Percentiles rank a stretch among this genome's conserved stretches.
phyloP scores from a whole-genome alignment of 2,888 invertebrate genomes.

The Antitype chi region DNA sequence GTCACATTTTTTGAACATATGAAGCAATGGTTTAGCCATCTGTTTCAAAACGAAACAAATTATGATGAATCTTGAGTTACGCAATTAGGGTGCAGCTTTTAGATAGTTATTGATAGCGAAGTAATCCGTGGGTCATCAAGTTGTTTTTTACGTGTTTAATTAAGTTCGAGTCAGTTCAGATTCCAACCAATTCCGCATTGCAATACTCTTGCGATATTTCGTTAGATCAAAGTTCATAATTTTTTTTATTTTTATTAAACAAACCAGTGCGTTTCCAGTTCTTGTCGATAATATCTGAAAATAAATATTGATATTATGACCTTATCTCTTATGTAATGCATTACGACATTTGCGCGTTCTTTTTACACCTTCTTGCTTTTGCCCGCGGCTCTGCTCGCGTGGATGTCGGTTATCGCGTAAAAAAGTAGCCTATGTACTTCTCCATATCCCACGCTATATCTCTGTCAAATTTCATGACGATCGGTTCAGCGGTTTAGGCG shows the following conservation, averaged over 20 bases:
- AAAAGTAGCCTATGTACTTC: too few relatives aligned
- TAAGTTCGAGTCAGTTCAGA: background rate
- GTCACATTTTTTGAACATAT: too few relatives aligned
- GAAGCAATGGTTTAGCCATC: too few relatives aligned
- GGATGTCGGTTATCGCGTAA: too few relatives aligned
- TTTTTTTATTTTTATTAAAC: background rate
- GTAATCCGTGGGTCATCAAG: too few relatives aligned
- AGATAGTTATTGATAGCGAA: background rate
- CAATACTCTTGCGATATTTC: slow-evolving; percentile 2
- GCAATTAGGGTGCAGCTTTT: too few relatives aligned
- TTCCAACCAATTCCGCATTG: slow-evolving; percentile 6
- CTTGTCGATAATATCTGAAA: slow-evolving; percentile 25
- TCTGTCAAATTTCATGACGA: too few relatives aligned
- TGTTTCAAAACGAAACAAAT: too few relatives aligned
- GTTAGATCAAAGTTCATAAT: slow-evolving; percentile 32
- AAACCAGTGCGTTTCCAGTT: background rate
- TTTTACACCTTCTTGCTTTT: background rate
- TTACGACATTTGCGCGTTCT: background rate
- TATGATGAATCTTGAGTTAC: too few relatives aligned
- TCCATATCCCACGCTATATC: too few relatives aligned
- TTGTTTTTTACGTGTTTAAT: background rate
- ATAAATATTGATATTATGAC: slow-evolving; percentile 21
- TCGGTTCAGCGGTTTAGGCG: too few relatives aligned
- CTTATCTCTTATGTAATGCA: slow-evolving; percentile 16
- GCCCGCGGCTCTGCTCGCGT: too few relatives aligned